phyloP scores from a whole-genome alignment of 2,888 invertebrate species.

The Ennomos quercinarius region DNA sequence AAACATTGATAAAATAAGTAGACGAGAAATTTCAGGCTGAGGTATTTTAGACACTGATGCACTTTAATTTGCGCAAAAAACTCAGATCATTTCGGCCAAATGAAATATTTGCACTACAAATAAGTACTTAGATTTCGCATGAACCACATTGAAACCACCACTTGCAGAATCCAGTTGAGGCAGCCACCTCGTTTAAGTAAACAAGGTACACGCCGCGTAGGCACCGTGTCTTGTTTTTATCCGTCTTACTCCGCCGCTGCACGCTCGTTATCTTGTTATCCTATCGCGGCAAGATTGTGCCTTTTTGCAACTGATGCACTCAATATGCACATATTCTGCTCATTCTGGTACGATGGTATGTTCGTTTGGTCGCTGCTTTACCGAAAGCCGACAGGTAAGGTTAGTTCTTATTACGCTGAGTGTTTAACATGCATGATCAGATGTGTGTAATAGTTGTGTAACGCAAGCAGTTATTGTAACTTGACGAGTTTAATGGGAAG shows the following conservation, averaged over 20 bases:
- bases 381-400: conserved; percentile 1
- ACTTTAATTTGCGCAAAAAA: too few relatives aligned
- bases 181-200: conserved; percentile 80
- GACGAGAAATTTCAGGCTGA: too few relatives aligned
- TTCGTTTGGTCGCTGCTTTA: conserved; percentile 8
- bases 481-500: too few relatives aligned
- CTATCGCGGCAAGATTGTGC: conserved; percentile 81
- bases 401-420: too few relatives aligned
- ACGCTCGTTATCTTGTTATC: conserved; percentile 84
- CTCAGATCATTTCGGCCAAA: too few relatives aligned
- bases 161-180: conserved; percentile 49
- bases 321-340: conserved; percentile 66
- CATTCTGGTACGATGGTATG: conserved; percentile 41
- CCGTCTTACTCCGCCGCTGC: conserved; percentile 76
- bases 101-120: too few relatives aligned
- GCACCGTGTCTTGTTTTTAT: conserved; percentile 79
- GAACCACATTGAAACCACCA: conserved; percentile 12
- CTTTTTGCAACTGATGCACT: conserved; percentile 75
- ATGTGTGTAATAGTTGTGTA: too few relatives aligned
- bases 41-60: too few relatives aligned
- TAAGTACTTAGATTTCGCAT: background rate
- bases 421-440: too few relatives aligned
- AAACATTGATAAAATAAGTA: too few relatives aligned
- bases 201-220: conserved; percentile 79
- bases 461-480: too few relatives aligned